These are phyloP conservation scores for Conops quadrifasciatus DNA, from an alignment of 2,888 invertebrate species.

Conservation along the genomic window DNA sequence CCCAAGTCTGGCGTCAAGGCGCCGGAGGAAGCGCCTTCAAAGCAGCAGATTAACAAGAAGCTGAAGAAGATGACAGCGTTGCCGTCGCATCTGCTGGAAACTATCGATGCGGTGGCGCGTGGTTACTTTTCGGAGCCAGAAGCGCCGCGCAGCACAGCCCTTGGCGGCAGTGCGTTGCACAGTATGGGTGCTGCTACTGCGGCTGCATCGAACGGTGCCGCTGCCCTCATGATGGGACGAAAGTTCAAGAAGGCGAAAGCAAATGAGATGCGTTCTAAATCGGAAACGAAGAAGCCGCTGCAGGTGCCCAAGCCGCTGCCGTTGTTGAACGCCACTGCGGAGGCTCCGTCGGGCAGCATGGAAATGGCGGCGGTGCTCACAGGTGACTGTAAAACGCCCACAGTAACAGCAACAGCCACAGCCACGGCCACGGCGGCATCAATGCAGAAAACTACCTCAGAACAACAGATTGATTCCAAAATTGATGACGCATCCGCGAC, in stretches of 20 bases:
- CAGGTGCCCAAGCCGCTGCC: conserved; percentile 23
- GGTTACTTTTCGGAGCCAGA: conserved; percentile 65
- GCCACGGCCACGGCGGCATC: conserved; percentile 25
- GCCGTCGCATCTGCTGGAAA: conserved; percentile 54
- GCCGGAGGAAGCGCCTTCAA: conserved; percentile 23
- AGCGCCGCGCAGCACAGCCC: conserved; percentile 46
- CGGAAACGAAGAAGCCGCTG: conserved; percentile 64
- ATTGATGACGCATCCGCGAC: too few relatives aligned
- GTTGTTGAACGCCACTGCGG: not conserved
- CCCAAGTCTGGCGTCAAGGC: conserved; percentile 12
- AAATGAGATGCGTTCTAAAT: conserved; percentile 64
- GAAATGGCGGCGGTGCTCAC: not conserved
- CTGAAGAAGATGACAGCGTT: conserved; percentile 50
- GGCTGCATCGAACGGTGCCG: not conserved
- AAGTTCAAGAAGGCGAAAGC: conserved; percentile 42
- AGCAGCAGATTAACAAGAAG: conserved; percentile 45
- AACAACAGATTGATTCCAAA: conserved; percentile 8
- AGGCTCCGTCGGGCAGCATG: not conserved
- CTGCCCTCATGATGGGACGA: conserved; percentile 37
- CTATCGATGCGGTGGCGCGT: conserved; percentile 56
- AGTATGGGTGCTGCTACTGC: not conserved
- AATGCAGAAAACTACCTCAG: conserved; percentile 44
- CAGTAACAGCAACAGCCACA: not conserved
- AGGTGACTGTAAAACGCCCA: not conserved
- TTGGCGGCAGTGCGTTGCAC: conserved; percentile 29